A percentile compares a stretch with the other conserved stretches of the same genome.
Conservation (phyloP, 1,140 invertebrate genomes). For the Aethina tumida region DNA sequence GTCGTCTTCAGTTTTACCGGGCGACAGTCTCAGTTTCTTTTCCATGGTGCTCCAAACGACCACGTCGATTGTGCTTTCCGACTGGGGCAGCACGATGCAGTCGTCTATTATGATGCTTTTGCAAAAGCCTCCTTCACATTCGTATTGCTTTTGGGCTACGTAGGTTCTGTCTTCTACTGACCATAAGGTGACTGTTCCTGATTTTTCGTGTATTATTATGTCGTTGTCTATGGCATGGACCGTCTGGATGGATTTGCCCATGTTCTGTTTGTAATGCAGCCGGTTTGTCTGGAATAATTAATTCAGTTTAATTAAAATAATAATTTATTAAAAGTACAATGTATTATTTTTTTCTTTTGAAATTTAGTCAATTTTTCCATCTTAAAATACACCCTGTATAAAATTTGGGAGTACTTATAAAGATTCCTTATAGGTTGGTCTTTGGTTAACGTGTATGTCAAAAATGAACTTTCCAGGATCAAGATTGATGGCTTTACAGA, state of each 20-base stretch:
- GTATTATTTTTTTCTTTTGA: too few relatives aligned
- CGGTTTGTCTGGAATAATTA: conserved; percentile 46
- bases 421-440: too few relatives aligned
- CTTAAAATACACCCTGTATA: too few relatives aligned
- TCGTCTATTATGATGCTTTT: conserved; percentile 47
- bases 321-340: conserved; percentile 5
- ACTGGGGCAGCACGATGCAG: conserved; percentile 46
- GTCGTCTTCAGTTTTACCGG: too few relatives aligned
- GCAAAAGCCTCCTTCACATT: conserved; percentile 57
- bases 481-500: too few relatives aligned
- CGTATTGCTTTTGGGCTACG: conserved; percentile 42
- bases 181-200: conserved; percentile 55
- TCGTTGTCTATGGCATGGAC: conserved; percentile 44
- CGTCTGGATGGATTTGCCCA: conserved; percentile 44
- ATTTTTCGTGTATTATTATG: conserved; percentile 58
- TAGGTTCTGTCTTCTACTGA: conserved; percentile 49
- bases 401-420: too few relatives aligned
- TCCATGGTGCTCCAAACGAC: conserved; percentile 20
- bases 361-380: too few relatives aligned
- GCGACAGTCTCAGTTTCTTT: conserved; percentile 16
- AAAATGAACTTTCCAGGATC: too few relatives aligned
- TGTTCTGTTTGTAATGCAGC: conserved; percentile 45
- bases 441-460: too few relatives aligned
- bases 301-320: conserved; percentile 2
- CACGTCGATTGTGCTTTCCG: conserved; percentile 48